Conservation (phyloP, 2,113 vertebrate species). For the Euleptes europaea region DNA sequence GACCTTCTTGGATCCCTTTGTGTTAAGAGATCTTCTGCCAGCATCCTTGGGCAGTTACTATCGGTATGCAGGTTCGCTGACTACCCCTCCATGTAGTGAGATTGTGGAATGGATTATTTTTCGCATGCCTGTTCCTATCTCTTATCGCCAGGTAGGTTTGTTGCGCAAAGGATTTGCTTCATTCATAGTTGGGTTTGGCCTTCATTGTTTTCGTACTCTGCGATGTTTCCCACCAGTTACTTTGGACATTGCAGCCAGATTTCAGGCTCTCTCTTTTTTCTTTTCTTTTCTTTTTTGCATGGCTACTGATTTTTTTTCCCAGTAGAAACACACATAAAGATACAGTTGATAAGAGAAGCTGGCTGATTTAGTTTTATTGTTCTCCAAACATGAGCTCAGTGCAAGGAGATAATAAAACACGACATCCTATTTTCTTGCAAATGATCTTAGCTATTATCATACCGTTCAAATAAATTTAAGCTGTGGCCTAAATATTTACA, state of each 20-base stretch:
- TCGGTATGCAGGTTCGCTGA: constrained; percentile 92
- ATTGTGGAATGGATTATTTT: constrained; percentile 97
- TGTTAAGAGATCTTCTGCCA: constrained; percentile 90
- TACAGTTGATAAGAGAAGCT: constrained; percentile 60
- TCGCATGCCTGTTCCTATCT: constrained; percentile 88
- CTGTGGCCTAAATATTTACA: constrained; percentile 63
- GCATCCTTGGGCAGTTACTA: constrained; percentile 90
- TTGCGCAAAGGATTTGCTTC: background rate
- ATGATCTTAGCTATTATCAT: constrained; percentile 66
- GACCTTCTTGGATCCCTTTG: constrained; percentile 94
- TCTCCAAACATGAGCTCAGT: constrained; percentile 61
- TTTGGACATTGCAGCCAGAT: background rate
- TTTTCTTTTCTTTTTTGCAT: background rate
- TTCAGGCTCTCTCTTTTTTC: background rate
- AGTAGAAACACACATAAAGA: constrained; percentile 5
- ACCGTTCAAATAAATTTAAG: constrained; percentile 66
- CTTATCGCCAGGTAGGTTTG: constrained; percentile 88
- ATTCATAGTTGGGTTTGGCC: background rate
- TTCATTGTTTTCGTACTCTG: background rate
- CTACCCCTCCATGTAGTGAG: constrained; percentile 94
- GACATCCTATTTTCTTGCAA: constrained; percentile 63
- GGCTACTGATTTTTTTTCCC: background rate
- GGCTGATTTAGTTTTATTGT: constrained; percentile 42
- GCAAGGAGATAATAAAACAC: constrained; percentile 54
- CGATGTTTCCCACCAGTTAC: background rate